Percentiles rank a stretch among this genome's conserved stretches.
Evolutionary conservation across 2,888 invertebrate genomes (phyloP).

Genomic region (Exocentrus adspersus): DNA sequence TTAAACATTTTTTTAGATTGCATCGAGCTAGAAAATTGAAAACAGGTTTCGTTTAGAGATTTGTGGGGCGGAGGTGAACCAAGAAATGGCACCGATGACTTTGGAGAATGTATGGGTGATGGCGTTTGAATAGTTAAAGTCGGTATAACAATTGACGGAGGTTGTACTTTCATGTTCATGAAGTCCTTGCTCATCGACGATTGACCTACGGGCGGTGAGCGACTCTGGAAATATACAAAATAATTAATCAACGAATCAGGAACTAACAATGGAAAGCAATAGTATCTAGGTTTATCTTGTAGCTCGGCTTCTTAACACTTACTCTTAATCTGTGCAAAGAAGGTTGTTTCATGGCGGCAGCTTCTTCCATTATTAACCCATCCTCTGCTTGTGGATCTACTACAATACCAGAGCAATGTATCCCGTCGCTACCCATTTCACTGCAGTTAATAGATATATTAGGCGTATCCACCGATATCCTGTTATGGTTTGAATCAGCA

Average conservation of each 20-base stretch:
- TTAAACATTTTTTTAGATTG: conserved; percentile 66
- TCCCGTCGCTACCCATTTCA: conserved; percentile 60
- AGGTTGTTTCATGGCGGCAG: conserved; percentile 59
- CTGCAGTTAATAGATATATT: conserved; percentile 60
- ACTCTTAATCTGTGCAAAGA: conserved; percentile 48
- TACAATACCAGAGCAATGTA: conserved; percentile 58
- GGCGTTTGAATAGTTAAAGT: conserved; percentile 74
- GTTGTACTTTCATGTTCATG: conserved; percentile 43
- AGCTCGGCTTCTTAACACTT: too few species aligned
- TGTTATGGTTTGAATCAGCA: conserved; percentile 65
- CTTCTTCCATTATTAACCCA: conserved; percentile 62
- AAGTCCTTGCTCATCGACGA: conserved; percentile 49
- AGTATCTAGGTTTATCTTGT: too few species aligned
- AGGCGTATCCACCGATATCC: conserved; percentile 63
- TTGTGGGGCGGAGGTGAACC: conserved; percentile 68
- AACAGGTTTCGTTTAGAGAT: conserved; percentile 50
- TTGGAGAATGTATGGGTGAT: conserved; percentile 71
- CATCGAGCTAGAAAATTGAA: conserved; percentile 54
- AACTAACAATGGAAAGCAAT: too few species aligned
- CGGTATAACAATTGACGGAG: conserved; percentile 71
- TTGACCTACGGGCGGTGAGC: conserved; percentile 65
- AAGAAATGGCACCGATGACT: conserved; percentile 64
- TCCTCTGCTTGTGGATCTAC: conserved; percentile 63
- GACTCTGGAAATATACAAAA: conserved; percentile 63
- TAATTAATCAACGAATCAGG: too few species aligned